Evolutionary conservation across 2,797 vertebrate species (phyloP).

Genomic region (Tenualosa thibaudeaui): DNA sequence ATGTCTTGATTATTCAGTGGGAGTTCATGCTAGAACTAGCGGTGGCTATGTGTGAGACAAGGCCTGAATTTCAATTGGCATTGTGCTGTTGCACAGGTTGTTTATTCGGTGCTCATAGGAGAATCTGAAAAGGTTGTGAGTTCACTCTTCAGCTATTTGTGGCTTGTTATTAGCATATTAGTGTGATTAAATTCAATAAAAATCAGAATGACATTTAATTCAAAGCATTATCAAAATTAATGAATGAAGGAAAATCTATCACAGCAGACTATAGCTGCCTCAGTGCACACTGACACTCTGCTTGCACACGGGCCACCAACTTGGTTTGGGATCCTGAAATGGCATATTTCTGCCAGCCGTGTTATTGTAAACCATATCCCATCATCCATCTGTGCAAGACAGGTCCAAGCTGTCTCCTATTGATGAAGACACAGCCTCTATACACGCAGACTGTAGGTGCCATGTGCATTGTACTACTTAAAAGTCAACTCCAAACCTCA

Average conservation of each 20-base stretch:
- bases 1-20: slow-evolving; percentile 7
- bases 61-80: neutral
- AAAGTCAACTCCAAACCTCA: neutral
- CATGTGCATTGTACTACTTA: neutral
- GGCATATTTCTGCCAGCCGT: neutral
- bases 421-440: neutral
- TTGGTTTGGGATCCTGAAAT: slow-evolving; percentile 6
- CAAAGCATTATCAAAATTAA: neutral
- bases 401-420: slow-evolving; percentile 1
- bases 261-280: neutral
- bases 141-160: slow-evolving; percentile 19
- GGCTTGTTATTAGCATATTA: slow-evolving; percentile 25
- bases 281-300: neutral
- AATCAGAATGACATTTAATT: slow-evolving; percentile 10
- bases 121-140: slow-evolving; percentile 5
- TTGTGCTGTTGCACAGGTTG: neutral
- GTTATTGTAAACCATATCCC: neutral
- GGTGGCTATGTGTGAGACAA: neutral
- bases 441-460: neutral
- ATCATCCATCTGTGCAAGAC: slow-evolving; percentile 9
- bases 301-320: neutral
- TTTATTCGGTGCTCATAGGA: slow-evolving; percentile 12
- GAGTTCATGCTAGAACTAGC: neutral
- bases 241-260: neutral
- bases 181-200: slow-evolving; percentile 17